phyloP scores from a whole-genome alignment of 2,888 invertebrate species.

The Zygothrica quintamaculata region DNA sequence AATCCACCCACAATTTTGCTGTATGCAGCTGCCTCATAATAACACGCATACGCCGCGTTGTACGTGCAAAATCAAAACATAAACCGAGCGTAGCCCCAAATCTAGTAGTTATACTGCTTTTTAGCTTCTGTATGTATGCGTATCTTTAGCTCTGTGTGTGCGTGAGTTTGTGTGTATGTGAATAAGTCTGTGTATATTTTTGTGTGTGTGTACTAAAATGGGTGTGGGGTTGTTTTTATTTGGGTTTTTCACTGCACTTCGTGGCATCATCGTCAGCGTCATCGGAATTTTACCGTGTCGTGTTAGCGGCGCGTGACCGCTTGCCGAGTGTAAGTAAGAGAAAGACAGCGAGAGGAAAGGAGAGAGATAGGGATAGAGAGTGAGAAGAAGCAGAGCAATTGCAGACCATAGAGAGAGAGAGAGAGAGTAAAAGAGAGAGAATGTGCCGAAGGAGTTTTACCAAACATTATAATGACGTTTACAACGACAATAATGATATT shows the following conservation, averaged over 20 bases:
- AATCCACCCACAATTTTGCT: not conserved
- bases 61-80: constrained; percentile 70
- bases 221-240: constrained; percentile 43
- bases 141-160: not conserved
- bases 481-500: not conserved
- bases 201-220: not conserved
- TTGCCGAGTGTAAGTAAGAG: constrained; percentile 26
- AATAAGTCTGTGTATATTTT: not conserved
- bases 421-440: constrained; percentile 21
- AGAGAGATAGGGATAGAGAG: constrained; percentile 14
- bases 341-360: constrained; percentile 12
- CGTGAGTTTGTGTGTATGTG: not conserved
- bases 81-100: constrained; percentile 58
- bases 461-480: not conserved
- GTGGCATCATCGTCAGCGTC: constrained; percentile 45
- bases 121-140: no score
- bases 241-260: constrained; percentile 51
- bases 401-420: constrained; percentile 21
- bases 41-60: constrained; percentile 71
- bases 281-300: constrained; percentile 51
- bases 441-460: constrained; percentile 65
- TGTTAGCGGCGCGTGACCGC: constrained; percentile 65
- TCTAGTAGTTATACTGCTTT: constrained; percentile 35
- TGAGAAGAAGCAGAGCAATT: no score
- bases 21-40: constrained; percentile 37